A percentile compares a stretch with the other conserved stretches of the same genome.
Conservation (phyloP, 2,888 invertebrate species). For the Aproaerema taeniolella region DNA sequence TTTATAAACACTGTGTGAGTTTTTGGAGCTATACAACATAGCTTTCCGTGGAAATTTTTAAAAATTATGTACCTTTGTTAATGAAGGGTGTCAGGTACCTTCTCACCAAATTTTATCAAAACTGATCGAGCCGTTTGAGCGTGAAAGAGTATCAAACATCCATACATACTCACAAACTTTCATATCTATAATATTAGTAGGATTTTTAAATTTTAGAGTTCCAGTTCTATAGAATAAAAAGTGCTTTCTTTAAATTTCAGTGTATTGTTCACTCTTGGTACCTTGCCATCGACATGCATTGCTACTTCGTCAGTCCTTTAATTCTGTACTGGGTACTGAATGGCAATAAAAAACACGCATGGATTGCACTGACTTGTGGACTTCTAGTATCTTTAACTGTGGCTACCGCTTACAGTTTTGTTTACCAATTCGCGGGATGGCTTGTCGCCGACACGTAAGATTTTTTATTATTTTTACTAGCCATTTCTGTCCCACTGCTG, state of each 20-base stretch:
- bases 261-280: slow-evolving; percentile 44
- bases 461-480: background rate
- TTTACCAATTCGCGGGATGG: slow-evolving; percentile 1
- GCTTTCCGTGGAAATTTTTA: too few species aligned
- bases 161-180: too few species aligned
- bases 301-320: slow-evolving; percentile 40
- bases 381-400: background rate
- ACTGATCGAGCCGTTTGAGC: too few species aligned
- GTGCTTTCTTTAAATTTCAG: slow-evolving; percentile 27
- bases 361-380: background rate
- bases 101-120: too few species aligned
- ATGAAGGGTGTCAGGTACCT: too few species aligned
- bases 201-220: too few species aligned
- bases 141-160: too few species aligned
- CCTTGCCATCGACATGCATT: slow-evolving; percentile 35
- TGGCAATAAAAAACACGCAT: slow-evolving; percentile 15
- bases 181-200: too few species aligned
- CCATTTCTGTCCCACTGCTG: background rate
- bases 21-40: too few species aligned
- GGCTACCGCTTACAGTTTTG: background rate
- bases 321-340: slow-evolving; percentile 38
- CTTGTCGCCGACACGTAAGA: background rate
- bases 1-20: too few species aligned
- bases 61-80: too few species aligned
- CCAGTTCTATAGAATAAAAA: too few species aligned